phyloP scores from a whole-genome alignment of 2,113 vertebrate species.

The Muscicapa adusta region DNA sequence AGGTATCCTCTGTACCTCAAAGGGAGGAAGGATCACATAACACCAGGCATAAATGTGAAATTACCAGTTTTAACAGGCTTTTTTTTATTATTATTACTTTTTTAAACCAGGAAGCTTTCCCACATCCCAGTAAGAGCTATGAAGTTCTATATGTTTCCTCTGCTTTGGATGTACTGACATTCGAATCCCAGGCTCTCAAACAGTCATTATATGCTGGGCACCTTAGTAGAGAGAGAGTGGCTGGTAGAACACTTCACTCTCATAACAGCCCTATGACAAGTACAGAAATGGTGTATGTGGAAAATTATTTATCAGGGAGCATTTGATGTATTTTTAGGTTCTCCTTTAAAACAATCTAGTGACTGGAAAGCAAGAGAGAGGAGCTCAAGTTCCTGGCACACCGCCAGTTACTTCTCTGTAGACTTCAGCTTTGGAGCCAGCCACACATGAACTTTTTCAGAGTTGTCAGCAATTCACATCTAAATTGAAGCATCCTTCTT shows the following conservation, averaged over 20 bases:
- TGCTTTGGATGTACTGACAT: background rate
- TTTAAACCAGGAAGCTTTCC: constrained; percentile 30
- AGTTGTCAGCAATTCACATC: background rate
- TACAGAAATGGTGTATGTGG: background rate
- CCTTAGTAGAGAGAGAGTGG: background rate
- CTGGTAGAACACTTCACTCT: background rate
- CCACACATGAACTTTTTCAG: background rate
- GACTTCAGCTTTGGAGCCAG: background rate
- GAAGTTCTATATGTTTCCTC: constrained; percentile 1
- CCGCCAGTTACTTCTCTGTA: background rate
- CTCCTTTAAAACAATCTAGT: background rate
- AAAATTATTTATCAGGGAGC: constrained; percentile 42
- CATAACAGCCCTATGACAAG: background rate
- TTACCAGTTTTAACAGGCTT: constrained; percentile 6
- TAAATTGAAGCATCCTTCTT: background rate
- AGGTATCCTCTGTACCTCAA: constrained; percentile 57
- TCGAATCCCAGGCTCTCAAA: background rate
- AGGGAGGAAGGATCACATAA: constrained; percentile 57
- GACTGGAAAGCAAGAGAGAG: background rate
- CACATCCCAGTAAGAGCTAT: background rate
- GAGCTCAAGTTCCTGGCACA: background rate
- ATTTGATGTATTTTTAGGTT: constrained; percentile 31
- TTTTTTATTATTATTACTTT: background rate
- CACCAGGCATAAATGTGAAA: background rate
- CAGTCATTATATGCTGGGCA: background rate